phyloP scores from a whole-genome alignment of 2,797 vertebrate species.

The Microctenopoma stevenorrisi region DNA sequence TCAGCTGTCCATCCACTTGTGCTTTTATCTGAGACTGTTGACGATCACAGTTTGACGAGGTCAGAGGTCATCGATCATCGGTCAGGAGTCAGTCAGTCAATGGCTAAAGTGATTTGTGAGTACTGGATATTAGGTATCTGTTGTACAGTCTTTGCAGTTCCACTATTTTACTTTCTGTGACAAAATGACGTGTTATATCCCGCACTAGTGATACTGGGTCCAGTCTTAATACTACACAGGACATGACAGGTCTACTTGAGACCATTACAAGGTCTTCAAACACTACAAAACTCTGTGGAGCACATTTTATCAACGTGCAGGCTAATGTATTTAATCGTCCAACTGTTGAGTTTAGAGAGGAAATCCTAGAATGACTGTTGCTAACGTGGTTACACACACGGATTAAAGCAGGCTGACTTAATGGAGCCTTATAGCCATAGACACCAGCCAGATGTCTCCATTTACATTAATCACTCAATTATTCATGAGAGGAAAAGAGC shows the following conservation, averaged over 20 bases:
- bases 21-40: background rate
- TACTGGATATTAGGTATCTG: background rate
- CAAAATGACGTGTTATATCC: background rate
- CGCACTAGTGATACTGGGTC: background rate
- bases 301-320: too few relatives aligned
- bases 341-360: background rate
- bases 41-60: background rate
- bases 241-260: background rate
- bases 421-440: conserved; percentile 26
- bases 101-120: background rate
- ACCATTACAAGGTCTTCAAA: background rate
- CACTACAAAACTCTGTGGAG: too few relatives aligned
- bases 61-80: background rate
- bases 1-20: background rate
- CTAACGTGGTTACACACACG: conserved; percentile 11
- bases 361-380: background rate
- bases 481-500: conserved; percentile 45
- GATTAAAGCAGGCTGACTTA: conserved; percentile 12
- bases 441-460: conserved; percentile 32
- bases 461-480: conserved; percentile 49
- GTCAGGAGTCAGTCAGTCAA: background rate
- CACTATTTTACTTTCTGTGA: background rate
- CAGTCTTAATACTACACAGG: too few relatives aligned
- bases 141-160: background rate
- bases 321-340: background rate